phyloP scores from a whole-genome alignment of 2,113 vertebrate species.

The Apodemus speciosus region DNA sequence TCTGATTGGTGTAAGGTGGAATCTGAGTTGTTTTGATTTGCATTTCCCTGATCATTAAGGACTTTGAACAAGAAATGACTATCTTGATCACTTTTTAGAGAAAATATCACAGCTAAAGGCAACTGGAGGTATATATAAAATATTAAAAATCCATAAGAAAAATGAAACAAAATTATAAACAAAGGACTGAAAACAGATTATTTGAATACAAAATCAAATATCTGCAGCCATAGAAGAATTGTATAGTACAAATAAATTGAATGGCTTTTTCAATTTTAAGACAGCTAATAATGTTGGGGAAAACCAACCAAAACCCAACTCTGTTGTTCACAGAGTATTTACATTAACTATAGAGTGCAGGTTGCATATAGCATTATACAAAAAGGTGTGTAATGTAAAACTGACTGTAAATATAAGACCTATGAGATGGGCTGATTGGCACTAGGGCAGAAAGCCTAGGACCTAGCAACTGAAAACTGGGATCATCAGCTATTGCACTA shows the following conservation, averaged over 20 bases:
- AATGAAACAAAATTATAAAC: constrained; percentile 16
- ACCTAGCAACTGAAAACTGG: not conserved
- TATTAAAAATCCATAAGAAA: not conserved
- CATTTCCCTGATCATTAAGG: too few species aligned
- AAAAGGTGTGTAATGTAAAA: not conserved
- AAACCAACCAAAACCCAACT: not conserved
- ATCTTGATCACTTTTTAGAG: not conserved
- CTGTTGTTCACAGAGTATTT: not conserved
- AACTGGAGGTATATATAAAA: not conserved
- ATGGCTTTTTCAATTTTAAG: constrained; percentile 1
- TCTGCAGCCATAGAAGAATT: not conserved
- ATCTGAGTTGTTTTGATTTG: too few species aligned
- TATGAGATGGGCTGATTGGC: not conserved
- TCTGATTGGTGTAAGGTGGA: too few species aligned
- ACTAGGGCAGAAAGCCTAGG: not conserved
- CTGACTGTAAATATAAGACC: not conserved
- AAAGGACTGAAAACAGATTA: not conserved
- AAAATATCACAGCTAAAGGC: not conserved
- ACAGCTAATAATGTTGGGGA: not conserved
- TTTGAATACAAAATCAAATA: constrained; percentile 7
- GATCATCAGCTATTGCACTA: not conserved
- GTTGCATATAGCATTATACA: not conserved
- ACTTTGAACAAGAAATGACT: not conserved
- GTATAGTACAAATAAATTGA: not conserved
- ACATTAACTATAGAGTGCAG: constrained; percentile 26